These are phyloP conservation scores for Mesopsocus fuscifrons DNA, from an alignment of 2,888 invertebrate genomes.

Conservation along the genomic window DNA sequence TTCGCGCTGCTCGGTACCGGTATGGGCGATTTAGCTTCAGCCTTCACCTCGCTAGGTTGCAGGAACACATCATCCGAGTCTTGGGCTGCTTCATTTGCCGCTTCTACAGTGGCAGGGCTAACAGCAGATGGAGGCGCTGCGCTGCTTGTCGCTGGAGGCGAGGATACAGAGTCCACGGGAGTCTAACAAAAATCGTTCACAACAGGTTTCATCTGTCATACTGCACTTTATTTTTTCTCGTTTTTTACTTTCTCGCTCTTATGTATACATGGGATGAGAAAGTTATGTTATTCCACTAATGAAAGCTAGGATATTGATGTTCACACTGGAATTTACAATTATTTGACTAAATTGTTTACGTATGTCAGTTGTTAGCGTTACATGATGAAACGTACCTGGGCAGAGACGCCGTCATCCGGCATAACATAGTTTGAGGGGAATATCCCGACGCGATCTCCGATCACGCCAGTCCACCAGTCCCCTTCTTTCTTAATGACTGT, in stretches of 20 bases:
- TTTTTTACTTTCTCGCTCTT: no score
- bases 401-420: conserved; percentile 40
- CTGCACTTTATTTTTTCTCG: no score
- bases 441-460: conserved; percentile 68
- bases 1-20: background rate
- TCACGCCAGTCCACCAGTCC: conserved; percentile 96
- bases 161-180: conserved; percentile 10
- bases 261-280: no score
- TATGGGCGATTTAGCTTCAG: conserved; percentile 2
- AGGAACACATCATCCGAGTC: background rate
- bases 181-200: conserved; percentile 9
- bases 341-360: no score
- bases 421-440: conserved; percentile 97
- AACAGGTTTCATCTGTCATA: no score
- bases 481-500: conserved; percentile 77
- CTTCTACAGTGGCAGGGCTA: background rate
- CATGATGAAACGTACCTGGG: no score
- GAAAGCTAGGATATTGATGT: no score
- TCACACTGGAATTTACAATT: no score
- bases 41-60: background rate
- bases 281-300: no score
- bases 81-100: background rate
- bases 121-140: conserved; percentile 1
- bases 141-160: conserved; percentile 1
- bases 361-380: no score